Base-by-base conservation (phyloP, 1,140 invertebrate species). In the Saccostrea echinata region DNA sequence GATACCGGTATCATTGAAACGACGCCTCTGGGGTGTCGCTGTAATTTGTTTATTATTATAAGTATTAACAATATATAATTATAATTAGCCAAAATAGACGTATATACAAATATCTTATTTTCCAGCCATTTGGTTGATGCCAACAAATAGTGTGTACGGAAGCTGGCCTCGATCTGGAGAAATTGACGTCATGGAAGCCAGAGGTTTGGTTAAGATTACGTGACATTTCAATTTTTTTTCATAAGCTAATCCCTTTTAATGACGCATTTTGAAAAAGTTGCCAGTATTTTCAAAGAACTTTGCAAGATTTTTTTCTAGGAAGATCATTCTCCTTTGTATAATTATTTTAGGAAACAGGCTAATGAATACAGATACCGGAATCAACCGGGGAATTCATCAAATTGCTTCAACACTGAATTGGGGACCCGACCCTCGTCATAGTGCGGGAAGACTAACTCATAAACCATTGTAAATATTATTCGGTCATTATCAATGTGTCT, bases 91-190 rank as follows among this genome's bases (percentile, higher is more conserved):
- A 43, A 43, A 43, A 43, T 43, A 43, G 43, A 43, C 9, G 43
- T 6, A 43, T 6, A 6, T 43, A 43, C 43, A 43, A 43, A 8
- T 43, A 3, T 43, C 1, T 61, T 6, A 21, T 61, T 4, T n/a
- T n/a, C 2, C 88, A 93, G 94, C 94, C 52, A 92, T 95, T 76
- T 95, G 94, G 94, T 90, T 95, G 92, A 89, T 95, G 91, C 93
- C 94, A 53, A 76, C 87, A 16, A 80, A 92, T 21, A 89, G 87
- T 52, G 84, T 81, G 21, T 95, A 94, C 89, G 94, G 94, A 35
- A 90, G 87, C 4, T 95, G 95, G 95, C 94, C 94, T 27, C 68
- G 91, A 18, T 93, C 93, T 90, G 95, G 95, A 68, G 95, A 95
- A 90, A 95, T 95, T 30, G 95, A 95, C 88, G 93, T 95, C 30